These are phyloP conservation scores for Pterostichus madidus DNA, from an alignment of 2,888 invertebrate genomes.

Conservation along the genomic window DNA sequence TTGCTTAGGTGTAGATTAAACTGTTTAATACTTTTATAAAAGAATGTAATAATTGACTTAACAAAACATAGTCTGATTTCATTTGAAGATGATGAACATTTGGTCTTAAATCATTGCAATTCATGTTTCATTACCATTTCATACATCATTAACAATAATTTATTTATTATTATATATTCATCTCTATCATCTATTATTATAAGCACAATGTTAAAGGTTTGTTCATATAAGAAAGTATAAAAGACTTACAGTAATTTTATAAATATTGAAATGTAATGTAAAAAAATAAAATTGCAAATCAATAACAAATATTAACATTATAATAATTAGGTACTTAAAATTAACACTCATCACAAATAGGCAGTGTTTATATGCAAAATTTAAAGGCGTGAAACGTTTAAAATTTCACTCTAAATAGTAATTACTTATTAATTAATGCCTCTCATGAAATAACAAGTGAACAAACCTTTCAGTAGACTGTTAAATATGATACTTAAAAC, in stretches of 20 bases:
- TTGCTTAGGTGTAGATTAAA: slow-evolving; percentile 56
- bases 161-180: slow-evolving; percentile 54
- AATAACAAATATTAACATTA: slow-evolving; percentile 27
- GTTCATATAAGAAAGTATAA: slow-evolving; percentile 51
- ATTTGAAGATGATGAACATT: slow-evolving; percentile 55
- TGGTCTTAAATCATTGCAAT: slow-evolving; percentile 36
- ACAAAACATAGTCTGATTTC: slow-evolving; percentile 58
- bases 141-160: slow-evolving; percentile 42
- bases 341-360: slow-evolving; percentile 45
- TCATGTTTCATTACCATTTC: slow-evolving; percentile 58
- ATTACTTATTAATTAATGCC: slow-evolving; percentile 38
- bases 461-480: slow-evolving; percentile 64
- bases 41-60: slow-evolving; percentile 57
- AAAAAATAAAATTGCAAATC: slow-evolving; percentile 28
- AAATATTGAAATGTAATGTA: slow-evolving; percentile 30
- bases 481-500: slow-evolving; percentile 56
- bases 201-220: slow-evolving; percentile 57
- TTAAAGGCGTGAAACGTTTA: slow-evolving; percentile 20
- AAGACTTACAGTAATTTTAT: slow-evolving; percentile 45
- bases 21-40: slow-evolving; percentile 57
- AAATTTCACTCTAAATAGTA: slow-evolving; percentile 28
- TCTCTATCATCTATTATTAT: slow-evolving; percentile 53
- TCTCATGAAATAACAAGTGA: slow-evolving; percentile 41
- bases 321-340: slow-evolving; percentile 31
- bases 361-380: slow-evolving; percentile 52